These are phyloP conservation scores for Sebastes steindachneri DNA, from an alignment of 2,797 vertebrate genomes.

Conservation along the genomic window DNA sequence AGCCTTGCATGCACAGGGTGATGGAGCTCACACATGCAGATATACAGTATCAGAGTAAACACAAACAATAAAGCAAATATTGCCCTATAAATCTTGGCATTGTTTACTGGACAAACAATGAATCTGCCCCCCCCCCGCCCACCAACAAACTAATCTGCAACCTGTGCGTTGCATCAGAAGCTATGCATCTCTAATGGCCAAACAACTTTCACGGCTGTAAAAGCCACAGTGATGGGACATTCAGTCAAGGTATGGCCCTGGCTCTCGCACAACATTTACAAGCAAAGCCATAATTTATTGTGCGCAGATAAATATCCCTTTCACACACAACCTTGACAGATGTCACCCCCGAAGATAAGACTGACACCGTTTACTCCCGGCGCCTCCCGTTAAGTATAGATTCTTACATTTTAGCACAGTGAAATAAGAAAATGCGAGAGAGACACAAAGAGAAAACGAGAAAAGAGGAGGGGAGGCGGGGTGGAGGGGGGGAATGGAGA, in stretches of 20 bases:
- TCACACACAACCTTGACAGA: constrained; percentile 49
- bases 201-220: constrained; percentile 31
- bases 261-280: constrained; percentile 44
- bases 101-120: constrained; percentile 28
- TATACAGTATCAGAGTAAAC: not conserved
- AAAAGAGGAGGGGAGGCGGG: constrained; percentile 25
- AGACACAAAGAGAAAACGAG: constrained; percentile 13
- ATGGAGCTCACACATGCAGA: not conserved
- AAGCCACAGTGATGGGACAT: constrained; percentile 39
- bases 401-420: constrained; percentile 28
- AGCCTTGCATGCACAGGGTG: not conserved
- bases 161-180: constrained; percentile 35
- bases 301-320: constrained; percentile 14
- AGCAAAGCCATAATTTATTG: constrained; percentile 44
- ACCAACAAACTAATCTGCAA: constrained; percentile 27
- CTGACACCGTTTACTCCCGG: constrained; percentile 14
- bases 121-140: not conserved
- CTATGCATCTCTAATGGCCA: constrained; percentile 42
- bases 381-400: constrained; percentile 12
- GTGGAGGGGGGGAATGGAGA: not conserved
- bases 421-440: constrained; percentile 24
- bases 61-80: constrained; percentile 11
- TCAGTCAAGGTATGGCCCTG: constrained; percentile 39
- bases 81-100: constrained; percentile 10
- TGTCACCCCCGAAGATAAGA: constrained; percentile 43